Conservation (phyloP, 2,888 invertebrate genomes). For the Leucoma salicis region DNA sequence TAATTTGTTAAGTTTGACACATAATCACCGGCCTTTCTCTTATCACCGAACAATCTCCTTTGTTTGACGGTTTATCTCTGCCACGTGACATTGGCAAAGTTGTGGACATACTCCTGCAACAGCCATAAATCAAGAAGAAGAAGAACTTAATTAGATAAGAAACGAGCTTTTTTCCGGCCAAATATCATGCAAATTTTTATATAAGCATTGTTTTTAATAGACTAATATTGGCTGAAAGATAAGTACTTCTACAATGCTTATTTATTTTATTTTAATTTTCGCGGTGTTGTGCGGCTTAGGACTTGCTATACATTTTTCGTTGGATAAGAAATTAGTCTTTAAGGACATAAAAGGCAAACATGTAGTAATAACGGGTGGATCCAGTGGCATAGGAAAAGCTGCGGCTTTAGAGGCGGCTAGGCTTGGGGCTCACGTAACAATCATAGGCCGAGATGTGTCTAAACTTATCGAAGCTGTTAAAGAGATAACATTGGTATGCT, state of each 20-base stretch:
- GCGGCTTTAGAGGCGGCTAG: slow-evolving; percentile 89
- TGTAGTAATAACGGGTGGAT: slow-evolving; percentile 94
- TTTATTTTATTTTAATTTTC: slow-evolving; percentile 28
- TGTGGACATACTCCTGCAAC: too few relatives aligned
- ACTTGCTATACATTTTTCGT: slow-evolving; percentile 37
- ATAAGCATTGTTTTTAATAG: too few relatives aligned
- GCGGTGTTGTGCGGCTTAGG: slow-evolving; percentile 32
- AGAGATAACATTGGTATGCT: slow-evolving; percentile 70
- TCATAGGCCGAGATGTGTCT: slow-evolving; percentile 91
- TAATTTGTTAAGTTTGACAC: too few relatives aligned
- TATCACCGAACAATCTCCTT: too few relatives aligned
- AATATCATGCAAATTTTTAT: too few relatives aligned
- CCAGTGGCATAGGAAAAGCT: slow-evolving; percentile 96
- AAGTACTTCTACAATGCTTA: slow-evolving; percentile 18
- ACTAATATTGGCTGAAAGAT: too few relatives aligned
- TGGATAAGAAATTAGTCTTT: slow-evolving; percentile 53
- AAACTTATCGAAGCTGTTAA: slow-evolving; percentile 84
- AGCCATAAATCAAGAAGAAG: too few relatives aligned
- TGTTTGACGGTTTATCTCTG: too few relatives aligned
- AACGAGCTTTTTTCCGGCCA: too few relatives aligned
- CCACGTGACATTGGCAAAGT: too few relatives aligned
- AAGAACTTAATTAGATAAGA: too few relatives aligned
- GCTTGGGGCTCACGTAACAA: slow-evolving; percentile 93
- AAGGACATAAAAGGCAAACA: slow-evolving; percentile 76
- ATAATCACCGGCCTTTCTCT: too few relatives aligned